A percentile compares a stretch with the other conserved stretches of the same genome.
Conservation (phyloP, 2,888 invertebrate genomes). For the Catotricha subobsoleta region DNA sequence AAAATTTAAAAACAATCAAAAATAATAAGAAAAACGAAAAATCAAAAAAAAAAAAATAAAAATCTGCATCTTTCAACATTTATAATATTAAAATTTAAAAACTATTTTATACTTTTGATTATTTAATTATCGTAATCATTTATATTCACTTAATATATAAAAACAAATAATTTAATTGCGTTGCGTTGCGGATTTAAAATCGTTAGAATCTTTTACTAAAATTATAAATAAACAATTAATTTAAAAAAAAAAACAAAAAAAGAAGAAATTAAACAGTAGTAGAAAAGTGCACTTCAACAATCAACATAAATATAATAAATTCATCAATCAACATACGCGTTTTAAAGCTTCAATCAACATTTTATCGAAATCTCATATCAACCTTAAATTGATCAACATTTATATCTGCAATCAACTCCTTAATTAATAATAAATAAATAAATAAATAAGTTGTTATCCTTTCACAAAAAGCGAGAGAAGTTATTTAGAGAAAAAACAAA, state of each 20-base stretch:
- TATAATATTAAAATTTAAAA: too few species aligned
- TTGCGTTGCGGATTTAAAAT: neutral
- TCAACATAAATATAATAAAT: neutral
- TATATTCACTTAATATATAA: neutral
- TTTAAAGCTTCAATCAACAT: neutral
- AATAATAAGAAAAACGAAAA: too few species aligned
- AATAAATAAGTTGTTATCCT: slow-evolving; percentile 4
- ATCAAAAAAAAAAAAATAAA: too few species aligned
- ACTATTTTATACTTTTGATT: neutral
- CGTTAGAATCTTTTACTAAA: neutral
- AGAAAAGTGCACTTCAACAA: slow-evolving; percentile 1
- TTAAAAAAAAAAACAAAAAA: neutral
- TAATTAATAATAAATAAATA: neutral
- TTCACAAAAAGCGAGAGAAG: too few species aligned
- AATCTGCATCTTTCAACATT: too few species aligned
- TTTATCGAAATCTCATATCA: too few species aligned
- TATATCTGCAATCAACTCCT: too few species aligned
- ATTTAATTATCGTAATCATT: neutral
- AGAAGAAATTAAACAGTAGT: neutral
- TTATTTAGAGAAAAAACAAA: too few species aligned
- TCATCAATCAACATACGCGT: slow-evolving; percentile 1
- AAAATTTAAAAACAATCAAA: too few species aligned
- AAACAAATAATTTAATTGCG: neutral
- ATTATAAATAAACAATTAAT: slow-evolving; percentile 1
- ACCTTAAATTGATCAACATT: too few species aligned